Evolutionary conservation across 2,888 invertebrate species (phyloP), one percentile per base, ranked within the genome.

Genomic region (Synanthedon andrenaeformis): DNA sequence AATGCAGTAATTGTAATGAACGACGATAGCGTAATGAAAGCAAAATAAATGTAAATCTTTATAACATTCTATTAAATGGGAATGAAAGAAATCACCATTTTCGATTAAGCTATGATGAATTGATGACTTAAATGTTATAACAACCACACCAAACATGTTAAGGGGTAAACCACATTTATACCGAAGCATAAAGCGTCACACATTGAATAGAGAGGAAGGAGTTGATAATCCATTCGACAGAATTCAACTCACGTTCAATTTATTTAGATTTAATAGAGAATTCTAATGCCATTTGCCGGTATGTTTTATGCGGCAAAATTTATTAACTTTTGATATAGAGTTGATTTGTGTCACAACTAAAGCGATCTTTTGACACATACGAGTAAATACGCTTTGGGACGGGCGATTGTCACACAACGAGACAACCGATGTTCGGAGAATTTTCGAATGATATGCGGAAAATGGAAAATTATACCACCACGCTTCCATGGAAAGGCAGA

Each of bases 401-500:
- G 82, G 84, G 83, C 84, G 83, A 79, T 81, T 72, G 82, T 82
- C 76, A 83, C 82, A 76, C 70, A 69, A 10, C 35, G 35, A 35
- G 35, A 35, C 8, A 35, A 35, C 35, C 35, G 35, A 35, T 35
- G 35, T 35, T 35, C 10, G 35, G 35, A 35, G 35, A 35, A 35
- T 35, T 35, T 35, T 35, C 35, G 35, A 35, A 35, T 35, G 35
- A 35, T 35, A 35, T 35, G 35, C 35, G 35, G 35, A 19, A 28
- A 52, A 65, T 67, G 70, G 66, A 63, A 69, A 70, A 75, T 72
- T 75, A 77, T 74, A 79, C 77, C 72, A 65, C 54, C 68, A 65
- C 67, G 77, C 79, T 79, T 76, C 76, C 72, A 80, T 83, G 83
- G 84, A 82, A 83, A 83, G 80, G 75, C 64, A 63, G 63, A 62